Base-by-base conservation (phyloP, 2,113 vertebrate genomes). In the Ciconia stormi region DNA sequence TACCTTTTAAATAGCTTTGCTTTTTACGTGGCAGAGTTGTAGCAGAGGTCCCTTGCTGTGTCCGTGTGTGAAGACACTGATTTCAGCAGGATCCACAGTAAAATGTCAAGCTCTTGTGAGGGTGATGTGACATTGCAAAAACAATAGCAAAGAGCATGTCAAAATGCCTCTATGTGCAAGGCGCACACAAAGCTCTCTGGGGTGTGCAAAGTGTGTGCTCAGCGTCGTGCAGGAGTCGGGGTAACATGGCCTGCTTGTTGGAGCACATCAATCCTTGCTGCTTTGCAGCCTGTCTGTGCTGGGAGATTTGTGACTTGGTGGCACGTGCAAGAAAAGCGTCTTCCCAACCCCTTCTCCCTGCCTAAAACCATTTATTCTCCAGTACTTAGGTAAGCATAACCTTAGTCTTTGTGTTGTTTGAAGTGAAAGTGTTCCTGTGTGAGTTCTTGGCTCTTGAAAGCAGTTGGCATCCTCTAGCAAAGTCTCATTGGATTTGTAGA, bases 191-290 rank as follows among this genome's bases (percentile, higher is more conserved):
- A 91, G 40, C 38, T 52, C 22, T 32, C 22, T 21, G n/a, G 8
- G 7, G 13, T 13, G 11, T 74, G 42, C 19, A 6, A 58, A 63
- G 10, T 9, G 16, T n/a, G 29, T 30, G 29, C 70, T 74, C 23
- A 29, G 16, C 0, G 0, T 25, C 18, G 18, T 44, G 11, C 29
- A 25, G 40, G 17, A 62, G 5, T 47, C 0, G 0, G 30, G 40
- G 10, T 67, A 30, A 25, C 4, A 1, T 8, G 23, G 23, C 52
- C 4, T 70, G 4, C 9, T 22, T 2, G 8, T 10, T 65, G 65
- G 73, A 82, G 34, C 7, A 9, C 16, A 5, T 11, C 30, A 32
- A 1, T 49, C 42, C 78, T 56, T 34, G 25, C 87, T 82, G 40
- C 34, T n/a, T 69, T 85, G 69, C 22, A 62, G 42, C 14, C 7